Evolutionary conservation across 23 tunicate species (phyloP).

Genomic region (Botrylloides violaceus): DNA sequence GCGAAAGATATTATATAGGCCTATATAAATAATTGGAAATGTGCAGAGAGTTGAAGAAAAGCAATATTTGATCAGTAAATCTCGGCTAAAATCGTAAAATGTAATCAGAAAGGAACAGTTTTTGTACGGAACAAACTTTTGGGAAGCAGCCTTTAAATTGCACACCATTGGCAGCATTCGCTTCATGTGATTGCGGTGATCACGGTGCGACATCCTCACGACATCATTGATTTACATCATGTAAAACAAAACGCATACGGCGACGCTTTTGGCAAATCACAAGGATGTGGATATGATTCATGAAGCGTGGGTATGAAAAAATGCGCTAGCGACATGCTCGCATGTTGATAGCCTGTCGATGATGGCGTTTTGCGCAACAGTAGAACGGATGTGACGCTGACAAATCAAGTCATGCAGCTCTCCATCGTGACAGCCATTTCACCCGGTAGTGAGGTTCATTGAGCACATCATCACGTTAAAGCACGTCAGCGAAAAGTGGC

Average conservation of each 20-base stretch:
- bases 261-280: neutral
- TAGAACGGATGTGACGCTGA: neutral
- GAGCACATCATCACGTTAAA: neutral
- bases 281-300: neutral
- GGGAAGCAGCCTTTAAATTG: no score
- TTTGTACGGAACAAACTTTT: no score
- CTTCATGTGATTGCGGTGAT: no score
- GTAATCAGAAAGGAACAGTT: no score
- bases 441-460: neutral
- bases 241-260: neutral
- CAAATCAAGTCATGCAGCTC: neutral
- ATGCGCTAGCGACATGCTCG: no score
- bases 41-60: neutral
- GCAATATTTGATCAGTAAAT: neutral
- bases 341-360: no score
- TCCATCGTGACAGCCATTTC: neutral
- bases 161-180: no score
- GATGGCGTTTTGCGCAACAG: neutral
- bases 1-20: neutral
- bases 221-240: neutral
- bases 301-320: no score
- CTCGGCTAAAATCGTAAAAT: neutral
- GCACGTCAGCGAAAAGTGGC: neutral
- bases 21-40: neutral
- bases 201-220: no score